phyloP scores from a whole-genome alignment of 2,797 vertebrate species.

The Paramormyrops hopkinsi region DNA sequence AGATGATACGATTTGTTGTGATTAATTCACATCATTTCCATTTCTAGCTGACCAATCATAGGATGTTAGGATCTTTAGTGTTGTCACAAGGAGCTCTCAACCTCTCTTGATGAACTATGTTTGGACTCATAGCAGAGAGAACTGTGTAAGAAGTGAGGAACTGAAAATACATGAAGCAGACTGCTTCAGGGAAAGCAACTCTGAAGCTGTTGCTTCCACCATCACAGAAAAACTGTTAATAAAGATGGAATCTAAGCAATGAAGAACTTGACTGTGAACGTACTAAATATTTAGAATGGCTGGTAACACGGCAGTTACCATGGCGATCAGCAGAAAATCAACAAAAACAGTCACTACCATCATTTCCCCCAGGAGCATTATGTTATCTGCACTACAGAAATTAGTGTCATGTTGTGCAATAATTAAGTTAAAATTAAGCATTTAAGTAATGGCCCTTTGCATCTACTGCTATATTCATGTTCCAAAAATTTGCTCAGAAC shows the following conservation, averaged over 20 bases:
- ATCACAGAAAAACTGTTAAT: neutral
- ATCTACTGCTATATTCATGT: neutral
- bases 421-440: neutral
- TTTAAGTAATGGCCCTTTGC: neutral
- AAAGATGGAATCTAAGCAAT: neutral
- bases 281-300: slow-evolving; percentile 14
- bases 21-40: neutral
- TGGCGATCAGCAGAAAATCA: slow-evolving; percentile 7
- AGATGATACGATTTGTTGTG: neutral
- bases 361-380: neutral
- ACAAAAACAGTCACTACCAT: neutral
- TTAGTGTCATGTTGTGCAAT: neutral
- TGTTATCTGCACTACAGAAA: slow-evolving; percentile 11
- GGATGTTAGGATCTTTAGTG: neutral
- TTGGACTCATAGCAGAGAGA: neutral
- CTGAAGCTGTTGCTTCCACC: neutral
- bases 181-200: neutral
- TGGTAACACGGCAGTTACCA: slow-evolving; percentile 12
- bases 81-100: neutral
- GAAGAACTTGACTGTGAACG: neutral
- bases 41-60: neutral
- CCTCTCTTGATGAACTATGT: neutral
- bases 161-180: neutral
- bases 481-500: neutral
- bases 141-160: neutral